phyloP scores from a whole-genome alignment of 1,140 invertebrate genomes.

The Drosophila kurseongensis region DNA sequence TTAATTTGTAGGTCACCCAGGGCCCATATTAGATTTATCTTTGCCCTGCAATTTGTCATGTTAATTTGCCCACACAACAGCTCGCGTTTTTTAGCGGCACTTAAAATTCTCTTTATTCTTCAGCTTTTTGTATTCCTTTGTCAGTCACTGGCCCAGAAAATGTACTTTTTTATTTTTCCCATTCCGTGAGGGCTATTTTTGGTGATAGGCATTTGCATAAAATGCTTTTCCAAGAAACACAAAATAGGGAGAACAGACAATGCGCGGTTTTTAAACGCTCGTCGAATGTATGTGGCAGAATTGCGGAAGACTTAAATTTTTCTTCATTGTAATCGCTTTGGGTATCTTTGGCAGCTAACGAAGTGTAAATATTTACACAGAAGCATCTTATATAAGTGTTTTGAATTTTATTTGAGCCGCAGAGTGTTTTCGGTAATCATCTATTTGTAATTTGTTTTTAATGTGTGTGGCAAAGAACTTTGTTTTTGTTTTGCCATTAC shows the following conservation, averaged over 20 bases:
- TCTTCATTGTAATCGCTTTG: constrained; percentile 23
- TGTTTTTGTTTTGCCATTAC: constrained; percentile 11
- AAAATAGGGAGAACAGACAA: constrained; percentile 15
- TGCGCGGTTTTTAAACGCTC: constrained; percentile 58
- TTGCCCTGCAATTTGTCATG: constrained; percentile 30
- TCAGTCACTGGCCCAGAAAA: constrained; percentile 65
- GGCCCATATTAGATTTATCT: constrained; percentile 12
- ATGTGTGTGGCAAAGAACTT: constrained; percentile 26
- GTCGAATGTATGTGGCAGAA: constrained; percentile 19
- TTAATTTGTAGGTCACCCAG: constrained; percentile 32
- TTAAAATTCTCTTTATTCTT: constrained; percentile 23
- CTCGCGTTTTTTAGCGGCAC: constrained; percentile 14
- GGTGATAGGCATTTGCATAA: constrained; percentile 69
- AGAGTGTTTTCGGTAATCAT: constrained; percentile 40
- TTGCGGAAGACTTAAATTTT: constrained; percentile 21
- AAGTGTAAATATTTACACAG: constrained; percentile 76
- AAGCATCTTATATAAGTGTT: constrained; percentile 53
- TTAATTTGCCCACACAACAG: constrained; percentile 27
- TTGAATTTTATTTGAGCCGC: constrained; percentile 32
- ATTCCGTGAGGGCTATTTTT: constrained; percentile 16
- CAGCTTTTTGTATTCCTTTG: constrained; percentile 35
- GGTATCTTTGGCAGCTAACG: constrained; percentile 75
- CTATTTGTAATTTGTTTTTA: constrained; percentile 55
- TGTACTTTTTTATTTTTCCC: constrained; percentile 45
- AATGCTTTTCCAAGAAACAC: constrained; percentile 61